These are phyloP conservation scores for Bicyclus anynana DNA, from an alignment of 1,140 invertebrate genomes.

Conservation along the genomic window DNA sequence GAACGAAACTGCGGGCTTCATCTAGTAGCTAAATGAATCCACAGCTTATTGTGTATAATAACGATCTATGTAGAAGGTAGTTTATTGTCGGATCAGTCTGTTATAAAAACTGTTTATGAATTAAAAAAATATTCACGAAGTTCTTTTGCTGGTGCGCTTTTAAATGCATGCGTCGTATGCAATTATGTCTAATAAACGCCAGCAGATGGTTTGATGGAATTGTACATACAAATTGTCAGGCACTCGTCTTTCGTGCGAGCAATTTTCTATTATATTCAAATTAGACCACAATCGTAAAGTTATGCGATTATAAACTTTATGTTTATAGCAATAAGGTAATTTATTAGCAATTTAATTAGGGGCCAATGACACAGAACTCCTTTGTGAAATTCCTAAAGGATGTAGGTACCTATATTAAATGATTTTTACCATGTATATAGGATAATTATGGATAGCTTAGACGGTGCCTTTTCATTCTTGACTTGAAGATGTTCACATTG, in stretches of 20 bases:
- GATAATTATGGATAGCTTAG: no score
- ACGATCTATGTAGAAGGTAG: no score
- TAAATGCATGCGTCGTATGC: neutral
- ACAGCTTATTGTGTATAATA: no score
- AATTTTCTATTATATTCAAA: slow-evolving; percentile 20
- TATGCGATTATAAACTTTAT: neutral
- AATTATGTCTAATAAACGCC: neutral
- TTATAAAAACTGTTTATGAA: no score
- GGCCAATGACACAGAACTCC: neutral
- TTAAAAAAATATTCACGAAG: neutral
- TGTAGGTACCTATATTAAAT: neutral
- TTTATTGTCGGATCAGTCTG: neutral
- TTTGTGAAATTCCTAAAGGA: neutral
- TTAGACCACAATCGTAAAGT: neutral
- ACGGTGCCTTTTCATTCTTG: no score
- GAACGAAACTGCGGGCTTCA: no score
- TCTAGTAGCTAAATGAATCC: no score
- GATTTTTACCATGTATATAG: no score
- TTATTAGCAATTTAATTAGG: neutral
- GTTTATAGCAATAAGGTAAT: neutral
- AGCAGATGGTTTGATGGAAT: neutral
- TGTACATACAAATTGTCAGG: slow-evolving; percentile 13
- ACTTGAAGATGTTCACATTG: no score
- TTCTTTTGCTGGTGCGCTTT: neutral
- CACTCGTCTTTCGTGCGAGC: slow-evolving; percentile 1